These are phyloP conservation scores for Mythimna impura DNA, from an alignment of 2,888 invertebrate genomes.

Conservation along the genomic window DNA sequence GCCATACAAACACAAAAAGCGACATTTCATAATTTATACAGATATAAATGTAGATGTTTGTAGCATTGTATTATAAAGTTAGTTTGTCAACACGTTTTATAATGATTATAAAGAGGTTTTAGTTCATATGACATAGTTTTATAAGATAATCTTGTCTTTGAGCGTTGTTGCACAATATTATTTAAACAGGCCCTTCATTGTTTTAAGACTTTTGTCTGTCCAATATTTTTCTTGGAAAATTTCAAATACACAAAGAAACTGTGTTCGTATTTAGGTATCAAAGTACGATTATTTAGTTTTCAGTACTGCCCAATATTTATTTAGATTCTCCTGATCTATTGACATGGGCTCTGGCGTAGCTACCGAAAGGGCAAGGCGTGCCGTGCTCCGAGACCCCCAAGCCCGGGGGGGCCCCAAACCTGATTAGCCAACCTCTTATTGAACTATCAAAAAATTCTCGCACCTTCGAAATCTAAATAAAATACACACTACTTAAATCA, in stretches of 20 bases:
- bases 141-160: constrained; percentile 15
- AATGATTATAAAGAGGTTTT: constrained; percentile 24
- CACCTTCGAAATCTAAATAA: too few relatives aligned
- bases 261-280: neutral
- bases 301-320: constrained; percentile 5
- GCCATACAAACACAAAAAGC: neutral
- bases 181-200: constrained; percentile 9
- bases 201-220: constrained; percentile 2
- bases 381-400: too few relatives aligned
- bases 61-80: constrained; percentile 24
- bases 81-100: constrained; percentile 25
- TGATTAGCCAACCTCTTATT: too few relatives aligned
- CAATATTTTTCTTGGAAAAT: constrained; percentile 6
- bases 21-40: neutral
- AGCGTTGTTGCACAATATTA: constrained; percentile 13
- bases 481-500: too few relatives aligned
- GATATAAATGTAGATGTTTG: neutral
- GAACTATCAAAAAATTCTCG: too few relatives aligned
- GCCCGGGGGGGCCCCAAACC: too few relatives aligned
- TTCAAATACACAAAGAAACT: neutral
- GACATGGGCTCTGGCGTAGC: neutral
- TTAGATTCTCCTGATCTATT: constrained; percentile 23
- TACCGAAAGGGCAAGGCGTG: too few relatives aligned
- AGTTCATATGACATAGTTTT: constrained; percentile 16
- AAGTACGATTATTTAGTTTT: constrained; percentile 13